Conservation (phyloP, 2,888 invertebrate genomes). For the Himalopsyche kuldschensis region DNA sequence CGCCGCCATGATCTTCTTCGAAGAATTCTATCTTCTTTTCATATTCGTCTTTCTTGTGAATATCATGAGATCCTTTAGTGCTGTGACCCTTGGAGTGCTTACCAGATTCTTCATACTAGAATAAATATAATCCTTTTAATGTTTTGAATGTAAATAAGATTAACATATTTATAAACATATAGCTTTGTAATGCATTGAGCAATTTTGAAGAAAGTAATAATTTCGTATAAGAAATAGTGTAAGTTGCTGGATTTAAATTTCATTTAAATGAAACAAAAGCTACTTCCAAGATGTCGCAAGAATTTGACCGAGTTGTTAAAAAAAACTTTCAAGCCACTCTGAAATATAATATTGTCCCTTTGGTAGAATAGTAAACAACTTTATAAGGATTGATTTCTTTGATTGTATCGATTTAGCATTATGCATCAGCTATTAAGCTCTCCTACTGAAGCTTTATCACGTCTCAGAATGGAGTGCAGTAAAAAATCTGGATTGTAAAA, state of each 20-base stretch:
- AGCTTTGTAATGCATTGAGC: too few relatives aligned
- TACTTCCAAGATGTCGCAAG: too few relatives aligned
- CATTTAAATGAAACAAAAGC: too few relatives aligned
- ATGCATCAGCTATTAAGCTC: neutral
- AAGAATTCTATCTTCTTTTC: slow-evolving; percentile 76
- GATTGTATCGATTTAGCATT: neutral
- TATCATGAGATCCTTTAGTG: slow-evolving; percentile 73
- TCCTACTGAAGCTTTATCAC: neutral
- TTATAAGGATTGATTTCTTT: neutral
- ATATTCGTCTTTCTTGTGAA: slow-evolving; percentile 75
- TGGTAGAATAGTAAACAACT: neutral
- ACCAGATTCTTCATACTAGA: slow-evolving; percentile 65
- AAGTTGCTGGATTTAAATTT: too few relatives aligned
- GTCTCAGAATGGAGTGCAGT: neutral
- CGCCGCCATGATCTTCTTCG: slow-evolving; percentile 72
- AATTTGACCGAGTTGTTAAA: neutral
- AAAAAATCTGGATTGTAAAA: neutral
- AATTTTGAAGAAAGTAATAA: too few relatives aligned
- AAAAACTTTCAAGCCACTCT: neutral
- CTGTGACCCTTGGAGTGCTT: slow-evolving; percentile 74
- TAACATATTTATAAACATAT: too few relatives aligned
- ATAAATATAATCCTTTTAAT: neutral
- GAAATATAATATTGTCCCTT: neutral
- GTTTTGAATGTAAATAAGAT: too few relatives aligned
- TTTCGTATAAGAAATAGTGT: too few relatives aligned